phyloP scores from a whole-genome alignment of 2,113 vertebrate species.

The Neogobius melanostomus region DNA sequence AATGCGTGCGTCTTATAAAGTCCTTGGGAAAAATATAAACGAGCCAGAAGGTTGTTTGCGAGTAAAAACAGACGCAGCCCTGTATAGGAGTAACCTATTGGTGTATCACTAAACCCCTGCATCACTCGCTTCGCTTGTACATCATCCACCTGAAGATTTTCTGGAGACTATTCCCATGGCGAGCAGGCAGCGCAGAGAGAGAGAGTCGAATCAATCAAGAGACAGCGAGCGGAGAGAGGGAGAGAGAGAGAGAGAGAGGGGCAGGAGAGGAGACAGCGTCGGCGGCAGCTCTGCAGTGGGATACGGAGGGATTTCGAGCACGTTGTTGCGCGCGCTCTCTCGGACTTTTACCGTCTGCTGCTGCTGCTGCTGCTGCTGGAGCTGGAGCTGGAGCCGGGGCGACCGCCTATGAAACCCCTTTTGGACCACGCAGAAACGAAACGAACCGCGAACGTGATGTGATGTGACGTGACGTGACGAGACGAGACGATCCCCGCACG shows the following conservation, averaged over 20 bases:
- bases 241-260: slow-evolving; percentile 18
- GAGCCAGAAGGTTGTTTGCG: too few species aligned
- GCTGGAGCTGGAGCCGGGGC: too few species aligned
- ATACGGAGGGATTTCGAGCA: slow-evolving; percentile 56
- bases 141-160: slow-evolving; percentile 68
- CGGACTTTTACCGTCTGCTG: slow-evolving; percentile 28
- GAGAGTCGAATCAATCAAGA: slow-evolving; percentile 59
- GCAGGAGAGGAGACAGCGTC: slow-evolving; percentile 43
- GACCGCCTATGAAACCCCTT: too few species aligned
- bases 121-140: not conserved
- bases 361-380: too few species aligned
- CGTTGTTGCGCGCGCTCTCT: slow-evolving; percentile 41
- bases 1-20: not conserved
- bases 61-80: too few species aligned
- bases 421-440: too few species aligned
- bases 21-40: not conserved
- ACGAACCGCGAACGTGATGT: slow-evolving; percentile 24
- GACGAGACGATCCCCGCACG: not conserved
- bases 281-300: slow-evolving; percentile 72
- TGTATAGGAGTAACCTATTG: too few species aligned
- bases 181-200: slow-evolving; percentile 61
- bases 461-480: not conserved
- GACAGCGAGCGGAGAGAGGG: slow-evolving; percentile 19
- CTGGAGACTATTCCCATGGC: slow-evolving; percentile 58
- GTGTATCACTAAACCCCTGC: not conserved